Evolutionary conservation across 2,113 vertebrate species (phyloP), one percentile per base, ranked within the genome.

Genomic region (Oenanthe oenanthe): DNA sequence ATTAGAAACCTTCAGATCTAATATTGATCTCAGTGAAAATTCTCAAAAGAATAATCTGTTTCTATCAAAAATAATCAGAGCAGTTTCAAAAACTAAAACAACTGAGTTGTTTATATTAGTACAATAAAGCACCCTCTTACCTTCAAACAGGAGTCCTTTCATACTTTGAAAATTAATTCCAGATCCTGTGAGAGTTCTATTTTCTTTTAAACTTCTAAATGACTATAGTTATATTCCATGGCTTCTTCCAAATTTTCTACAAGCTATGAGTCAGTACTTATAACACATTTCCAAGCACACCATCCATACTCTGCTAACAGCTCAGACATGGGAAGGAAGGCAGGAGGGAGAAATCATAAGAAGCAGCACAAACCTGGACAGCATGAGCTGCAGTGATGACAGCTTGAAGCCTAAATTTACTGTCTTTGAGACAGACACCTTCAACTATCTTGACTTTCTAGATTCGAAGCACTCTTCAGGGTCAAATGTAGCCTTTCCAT

Each of bases 41-140:
- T 78, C 40, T 82, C 57, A 82, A 76, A 83, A 80, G 31, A 81
- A 61, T 17, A 67, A 20, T 45, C 73, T 78, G 7, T 77, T 92
- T 83, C 61, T 80, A 75, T 57, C 21, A 80, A 91, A 75, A 77
- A 70, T 26, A 93, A 95, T 71, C 63, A 81, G 76, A 86, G 31
- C 5, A 7, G 31, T 56, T 86, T 53, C 12, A 53, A 48, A 60
- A 70, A 45, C 26, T 50, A 88, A 86, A n/a, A 71, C 14, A 71
- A 50, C 26, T 7, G 38, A 77, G 48, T n/a, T 89, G 54, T 60
- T 82, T 72, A 7, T 38, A 72, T n/a, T 21, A 75, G 13, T n/a
- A 45, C 28, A 78, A 81, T 65, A 92, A 81, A 79, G 17, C 14
- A 89, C 11, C 18, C 4, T 84, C 78, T 81, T 57, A 71, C 74